Percentiles rank a stretch among this genome's conserved stretches.
phyloP scores from a whole-genome alignment of 2,888 invertebrate species.

The Drosophila mercatorum region DNA sequence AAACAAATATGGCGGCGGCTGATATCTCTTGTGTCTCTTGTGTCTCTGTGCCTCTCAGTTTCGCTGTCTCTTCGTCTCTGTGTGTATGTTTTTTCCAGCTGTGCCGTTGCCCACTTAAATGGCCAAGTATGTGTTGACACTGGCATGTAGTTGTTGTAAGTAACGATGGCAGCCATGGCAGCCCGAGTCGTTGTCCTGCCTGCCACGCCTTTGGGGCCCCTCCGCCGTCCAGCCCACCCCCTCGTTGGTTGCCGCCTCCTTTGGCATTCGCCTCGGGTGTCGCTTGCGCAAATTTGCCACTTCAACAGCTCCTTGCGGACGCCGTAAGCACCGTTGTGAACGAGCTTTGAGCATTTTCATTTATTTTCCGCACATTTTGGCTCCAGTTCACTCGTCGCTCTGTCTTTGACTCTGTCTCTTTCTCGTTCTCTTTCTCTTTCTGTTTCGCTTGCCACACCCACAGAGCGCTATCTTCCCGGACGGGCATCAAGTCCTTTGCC shows the following conservation, averaged over 20 bases:
- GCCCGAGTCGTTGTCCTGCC: conserved; percentile 54
- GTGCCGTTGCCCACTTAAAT: conserved; percentile 68
- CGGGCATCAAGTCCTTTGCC: conserved; percentile 15
- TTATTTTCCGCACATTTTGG: conserved; percentile 81
- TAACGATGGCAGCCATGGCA: conserved; percentile 76
- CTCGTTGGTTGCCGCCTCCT: conserved; percentile 4
- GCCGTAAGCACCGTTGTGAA: conserved; percentile 84
- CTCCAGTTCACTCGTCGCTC: conserved; percentile 44
- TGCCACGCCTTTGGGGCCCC: conserved; percentile 35
- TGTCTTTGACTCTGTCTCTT: conserved; percentile 20
- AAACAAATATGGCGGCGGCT: conserved; percentile 77
- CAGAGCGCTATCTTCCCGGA: not conserved
- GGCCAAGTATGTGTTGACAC: conserved; percentile 84
- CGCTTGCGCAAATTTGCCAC: conserved; percentile 84
- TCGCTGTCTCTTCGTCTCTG: not conserved
- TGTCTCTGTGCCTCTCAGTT: conserved; percentile 4
- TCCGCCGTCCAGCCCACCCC: not conserved
- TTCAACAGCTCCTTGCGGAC: conserved; percentile 84
- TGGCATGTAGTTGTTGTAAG: conserved; percentile 84
- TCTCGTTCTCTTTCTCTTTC: conserved; percentile 6
- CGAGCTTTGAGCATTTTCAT: conserved; percentile 84
- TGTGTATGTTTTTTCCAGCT: conserved; percentile 37
- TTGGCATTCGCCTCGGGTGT: conserved; percentile 66
- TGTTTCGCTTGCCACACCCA: conserved; percentile 49
- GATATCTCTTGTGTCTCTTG: conserved; percentile 1